Conservation (phyloP, 2,888 invertebrate genomes). For the Frankliniella intonsa region DNA sequence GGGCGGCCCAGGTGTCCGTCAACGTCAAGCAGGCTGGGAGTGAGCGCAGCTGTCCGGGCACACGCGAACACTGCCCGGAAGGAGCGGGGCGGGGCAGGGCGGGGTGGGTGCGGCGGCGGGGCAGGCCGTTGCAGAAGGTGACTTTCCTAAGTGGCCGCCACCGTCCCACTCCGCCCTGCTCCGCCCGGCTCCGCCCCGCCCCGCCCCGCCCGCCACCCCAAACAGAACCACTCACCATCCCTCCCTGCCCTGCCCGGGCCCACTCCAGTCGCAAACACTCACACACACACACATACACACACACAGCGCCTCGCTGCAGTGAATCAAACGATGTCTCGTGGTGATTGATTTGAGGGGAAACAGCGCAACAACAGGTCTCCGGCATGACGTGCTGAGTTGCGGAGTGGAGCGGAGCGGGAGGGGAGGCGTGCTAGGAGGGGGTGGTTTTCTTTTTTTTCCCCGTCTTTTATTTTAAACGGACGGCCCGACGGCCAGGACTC, state of each 20-base stretch:
- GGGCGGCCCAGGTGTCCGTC: constrained; percentile 16
- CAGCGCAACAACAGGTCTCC: neutral
- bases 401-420: neutral
- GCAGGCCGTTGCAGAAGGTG: neutral
- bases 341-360: constrained; percentile 22
- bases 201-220: neutral
- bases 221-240: neutral
- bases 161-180: neutral
- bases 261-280: no score
- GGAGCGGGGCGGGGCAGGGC: neutral
- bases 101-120: neutral
- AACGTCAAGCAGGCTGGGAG: neutral
- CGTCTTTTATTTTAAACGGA: neutral
- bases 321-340: neutral
- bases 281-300: neutral
- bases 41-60: neutral
- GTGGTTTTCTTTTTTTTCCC: no score
- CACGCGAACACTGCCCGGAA: neutral
- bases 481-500: neutral
- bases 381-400: neutral
- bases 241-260: neutral
- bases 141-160: neutral
- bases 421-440: neutral
- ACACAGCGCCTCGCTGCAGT: neutral
- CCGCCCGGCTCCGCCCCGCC: neutral